A percentile compares a stretch with the other conserved stretches of the same genome.
These are phyloP conservation scores for Papilio glaucus DNA, from an alignment of 1,140 invertebrate species.

Conservation along the genomic window DNA sequence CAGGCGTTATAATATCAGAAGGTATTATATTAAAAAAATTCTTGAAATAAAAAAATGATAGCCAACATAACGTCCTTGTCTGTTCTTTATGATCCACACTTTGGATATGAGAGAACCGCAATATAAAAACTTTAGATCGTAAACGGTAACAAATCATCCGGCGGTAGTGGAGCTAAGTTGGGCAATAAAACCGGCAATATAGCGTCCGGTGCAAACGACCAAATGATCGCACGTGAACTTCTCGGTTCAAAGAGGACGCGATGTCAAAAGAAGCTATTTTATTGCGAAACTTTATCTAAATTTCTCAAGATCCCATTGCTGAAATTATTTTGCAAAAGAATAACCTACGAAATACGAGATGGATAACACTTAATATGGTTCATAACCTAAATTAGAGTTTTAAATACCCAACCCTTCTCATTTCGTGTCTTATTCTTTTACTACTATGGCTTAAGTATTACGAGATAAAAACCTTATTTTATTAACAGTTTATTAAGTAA, in stretches of 20 bases:
- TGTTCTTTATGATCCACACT: conserved; percentile 17
- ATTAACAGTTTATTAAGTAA: no score
- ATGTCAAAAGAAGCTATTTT: conserved; percentile 29
- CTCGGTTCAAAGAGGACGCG: conserved; percentile 34
- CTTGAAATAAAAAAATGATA: conserved; percentile 17
- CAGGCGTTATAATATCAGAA: neutral
- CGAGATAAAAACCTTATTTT: no score
- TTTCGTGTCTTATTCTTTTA: no score
- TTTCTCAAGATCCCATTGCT: neutral
- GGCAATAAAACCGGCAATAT: conserved; percentile 58
- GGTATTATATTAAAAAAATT: conserved; percentile 8
- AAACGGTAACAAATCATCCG: conserved; percentile 56
- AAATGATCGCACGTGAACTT: conserved; percentile 52
- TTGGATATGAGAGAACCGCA: conserved; percentile 31
- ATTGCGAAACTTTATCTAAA: conserved; percentile 27
- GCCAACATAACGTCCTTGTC: conserved; percentile 2
- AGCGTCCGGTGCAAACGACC: conserved; percentile 48
- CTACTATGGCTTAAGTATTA: no score
- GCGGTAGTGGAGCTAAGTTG: conserved; percentile 49
- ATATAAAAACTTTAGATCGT: conserved; percentile 48
- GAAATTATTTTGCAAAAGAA: no score
- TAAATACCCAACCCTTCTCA: no score
- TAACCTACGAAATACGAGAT: no score
- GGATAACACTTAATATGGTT: no score
- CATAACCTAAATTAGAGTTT: no score